Evolutionary conservation across 2,113 vertebrate genomes (phyloP).

Genomic region (Corythoichthys intestinalis): DNA sequence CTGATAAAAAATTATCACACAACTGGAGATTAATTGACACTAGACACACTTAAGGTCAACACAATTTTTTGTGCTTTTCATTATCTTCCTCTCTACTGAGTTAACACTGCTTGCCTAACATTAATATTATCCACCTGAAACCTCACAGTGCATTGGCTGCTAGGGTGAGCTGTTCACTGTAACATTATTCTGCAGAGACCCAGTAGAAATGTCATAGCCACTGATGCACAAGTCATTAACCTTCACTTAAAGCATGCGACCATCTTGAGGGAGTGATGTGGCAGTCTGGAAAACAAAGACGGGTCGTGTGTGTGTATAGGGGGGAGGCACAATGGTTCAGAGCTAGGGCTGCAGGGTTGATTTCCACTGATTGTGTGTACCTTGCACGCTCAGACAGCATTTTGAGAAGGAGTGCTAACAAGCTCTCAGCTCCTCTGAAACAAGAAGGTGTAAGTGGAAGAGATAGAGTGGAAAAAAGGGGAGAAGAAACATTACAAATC

Average conservation of each 20-base stretch:
- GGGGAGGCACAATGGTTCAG: slow-evolving; percentile 25
- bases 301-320: not conserved
- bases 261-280: slow-evolving; percentile 17
- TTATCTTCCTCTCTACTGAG: too few relatives aligned
- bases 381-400: slow-evolving; percentile 72
- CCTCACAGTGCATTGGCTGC: not conserved
- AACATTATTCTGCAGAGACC: slow-evolving; percentile 19
- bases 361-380: slow-evolving; percentile 58
- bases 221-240: slow-evolving; percentile 42
- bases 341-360: slow-evolving; percentile 27
- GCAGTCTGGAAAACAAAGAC: slow-evolving; percentile 22
- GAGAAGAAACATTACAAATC: slow-evolving; percentile 45
- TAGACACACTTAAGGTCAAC: too few relatives aligned
- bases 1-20: too few relatives aligned
- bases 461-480: slow-evolving; percentile 47
- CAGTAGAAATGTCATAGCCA: slow-evolving; percentile 55
- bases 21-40: too few relatives aligned
- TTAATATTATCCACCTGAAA: not conserved
- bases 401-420: slow-evolving; percentile 71
- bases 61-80: too few relatives aligned
- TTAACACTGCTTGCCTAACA: not conserved
- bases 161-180: slow-evolving; percentile 2
- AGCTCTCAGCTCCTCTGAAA: slow-evolving; percentile 73
- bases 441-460: slow-evolving; percentile 34
- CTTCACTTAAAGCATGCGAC: slow-evolving; percentile 28